Evolutionary conservation across 2,797 vertebrate species (phyloP), one percentile per base, ranked within the genome.

Genomic region (Cichlasoma orientale): DNA sequence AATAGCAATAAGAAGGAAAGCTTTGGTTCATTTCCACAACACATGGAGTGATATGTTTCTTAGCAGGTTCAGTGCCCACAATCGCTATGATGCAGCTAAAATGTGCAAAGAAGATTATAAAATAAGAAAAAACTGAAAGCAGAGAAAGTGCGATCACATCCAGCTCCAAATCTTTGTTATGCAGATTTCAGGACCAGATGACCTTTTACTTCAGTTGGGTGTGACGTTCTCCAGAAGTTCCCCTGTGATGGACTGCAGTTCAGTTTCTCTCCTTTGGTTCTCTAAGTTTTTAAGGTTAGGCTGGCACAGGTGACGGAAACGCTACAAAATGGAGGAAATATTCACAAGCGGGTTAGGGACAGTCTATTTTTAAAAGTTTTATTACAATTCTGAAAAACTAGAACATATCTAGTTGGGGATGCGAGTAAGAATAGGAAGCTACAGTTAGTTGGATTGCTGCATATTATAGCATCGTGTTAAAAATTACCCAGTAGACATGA

Each of bases 291-390:
- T 71, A 8, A 63, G 61, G 2, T 84, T 82, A 53, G 93, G 85
- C 3, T 27, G 74, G 59, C 90, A 93, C 74, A 92, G 80, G 3
- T 23, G 41, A 59, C 7, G 50, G n/a, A 88, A 75, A 63, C 86
- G 87, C 94, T 95, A 50, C 38, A 50, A 80, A 72, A 69, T 5
- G 3, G 10, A 86, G 41, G 75, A 4, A 77, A 56, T 18, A 19
- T 52, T 55, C 5, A 56, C 7, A 25, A 71, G 16, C 14, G 4
- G 21, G 59, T 63, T 25, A 25, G 8, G 25, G 14, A 41, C 36
- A 23, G 7, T 41, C 5, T 23, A 23, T 41, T 41, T 38, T 41
- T 25, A 16, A 63, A 58, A 3, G 21, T 44, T 25, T 63, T 44
- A 25, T 25, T 41, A 63, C 59, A 55, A 21, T 71, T 36, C 21